phyloP scores from a whole-genome alignment of 2,888 invertebrate genomes.

The Spicauda simplicius region DNA sequence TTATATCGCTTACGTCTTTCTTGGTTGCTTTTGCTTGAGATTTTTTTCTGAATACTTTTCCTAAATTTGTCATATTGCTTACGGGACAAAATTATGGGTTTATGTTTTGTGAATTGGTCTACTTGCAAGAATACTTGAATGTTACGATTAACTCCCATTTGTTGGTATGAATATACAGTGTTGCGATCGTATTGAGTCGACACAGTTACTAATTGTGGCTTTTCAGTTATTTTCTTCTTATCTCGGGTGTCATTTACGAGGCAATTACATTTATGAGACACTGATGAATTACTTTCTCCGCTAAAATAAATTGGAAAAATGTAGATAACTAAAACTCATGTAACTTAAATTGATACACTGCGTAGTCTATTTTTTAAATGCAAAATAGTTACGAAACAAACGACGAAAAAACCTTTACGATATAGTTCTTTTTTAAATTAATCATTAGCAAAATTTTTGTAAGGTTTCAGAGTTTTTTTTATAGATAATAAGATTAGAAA shows the following conservation, averaged over 20 bases:
- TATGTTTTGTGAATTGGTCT: constrained; percentile 58
- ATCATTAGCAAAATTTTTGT: no score
- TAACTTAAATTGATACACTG: no score
- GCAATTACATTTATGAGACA: not conserved
- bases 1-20: constrained; percentile 38
- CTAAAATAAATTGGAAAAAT: not conserved
- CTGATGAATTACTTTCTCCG: not conserved
- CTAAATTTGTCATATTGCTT: constrained; percentile 70
- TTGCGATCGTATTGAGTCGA: constrained; percentile 14
- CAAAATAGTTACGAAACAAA: no score
- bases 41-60: constrained; percentile 56
- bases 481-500: no score
- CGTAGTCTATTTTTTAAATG: no score
- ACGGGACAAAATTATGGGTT: constrained; percentile 60
- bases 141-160: constrained; percentile 55
- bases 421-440: no score
- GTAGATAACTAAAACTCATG: no score
- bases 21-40: constrained; percentile 39
- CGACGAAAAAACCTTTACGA: no score
- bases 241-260: not conserved
- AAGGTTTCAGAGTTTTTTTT: no score
- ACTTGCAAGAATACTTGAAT: constrained; percentile 61
- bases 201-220: constrained; percentile 6
- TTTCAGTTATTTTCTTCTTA: not conserved
- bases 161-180: constrained; percentile 1